A percentile compares a stretch with the other conserved stretches of the same genome.
Conservation (phyloP, 2,113 vertebrate species). For the Myanophis thanlyinensis region DNA sequence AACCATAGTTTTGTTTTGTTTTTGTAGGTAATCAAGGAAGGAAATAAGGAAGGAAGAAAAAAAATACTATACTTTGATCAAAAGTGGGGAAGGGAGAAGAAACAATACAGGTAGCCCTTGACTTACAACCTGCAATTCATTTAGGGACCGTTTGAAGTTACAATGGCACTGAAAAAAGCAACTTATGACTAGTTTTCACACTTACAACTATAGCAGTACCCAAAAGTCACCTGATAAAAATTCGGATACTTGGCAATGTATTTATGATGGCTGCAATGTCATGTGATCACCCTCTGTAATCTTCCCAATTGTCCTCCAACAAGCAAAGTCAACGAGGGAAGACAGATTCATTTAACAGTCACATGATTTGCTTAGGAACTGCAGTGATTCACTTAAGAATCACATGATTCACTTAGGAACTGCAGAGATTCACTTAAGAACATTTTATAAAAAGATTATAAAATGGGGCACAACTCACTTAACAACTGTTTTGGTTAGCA, state of each 20-base stretch:
- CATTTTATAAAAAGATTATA: no score
- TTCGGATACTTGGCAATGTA: background rate
- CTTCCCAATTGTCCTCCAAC: background rate
- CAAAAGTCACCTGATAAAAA: background rate
- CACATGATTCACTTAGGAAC: background rate
- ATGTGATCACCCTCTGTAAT: background rate
- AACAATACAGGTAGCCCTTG: background rate
- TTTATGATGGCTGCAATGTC: background rate
- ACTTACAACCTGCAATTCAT: background rate
- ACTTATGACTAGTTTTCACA: background rate
- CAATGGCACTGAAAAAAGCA: background rate
- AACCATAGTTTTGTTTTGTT: background rate
- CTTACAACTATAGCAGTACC: background rate
- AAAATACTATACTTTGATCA: background rate
- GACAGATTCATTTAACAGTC: background rate
- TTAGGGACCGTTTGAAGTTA: background rate
- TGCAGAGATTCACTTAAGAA: background rate
- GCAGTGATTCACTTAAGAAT: background rate
- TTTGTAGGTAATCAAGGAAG: background rate
- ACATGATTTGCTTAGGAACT: background rate
- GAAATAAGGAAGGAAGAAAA: background rate
- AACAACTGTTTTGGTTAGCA: background rate
- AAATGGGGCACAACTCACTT: no score
- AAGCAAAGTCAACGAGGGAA: background rate
- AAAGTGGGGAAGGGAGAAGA: background rate